Conservation (phyloP, 2,797 vertebrate species). For the Saguinus oedipus region DNA sequence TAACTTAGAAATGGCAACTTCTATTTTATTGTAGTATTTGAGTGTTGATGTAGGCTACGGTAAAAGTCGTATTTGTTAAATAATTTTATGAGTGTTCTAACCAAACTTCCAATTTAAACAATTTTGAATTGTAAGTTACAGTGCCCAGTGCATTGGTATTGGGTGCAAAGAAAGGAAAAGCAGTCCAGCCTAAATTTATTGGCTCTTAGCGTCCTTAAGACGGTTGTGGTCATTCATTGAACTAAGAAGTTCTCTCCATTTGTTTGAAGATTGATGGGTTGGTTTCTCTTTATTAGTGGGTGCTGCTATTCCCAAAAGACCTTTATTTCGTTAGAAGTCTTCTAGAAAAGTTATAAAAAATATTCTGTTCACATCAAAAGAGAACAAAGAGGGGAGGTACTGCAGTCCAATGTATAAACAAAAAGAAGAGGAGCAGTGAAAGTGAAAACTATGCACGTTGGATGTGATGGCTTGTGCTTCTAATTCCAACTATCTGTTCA, state of each 20-base stretch:
- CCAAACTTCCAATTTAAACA: neutral
- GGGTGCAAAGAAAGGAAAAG: constrained; percentile 4
- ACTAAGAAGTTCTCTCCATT: constrained; percentile 30
- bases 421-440: neutral
- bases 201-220: neutral
- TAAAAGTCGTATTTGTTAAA: constrained; percentile 47
- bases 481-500: neutral
- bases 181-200: neutral
- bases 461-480: neutral
- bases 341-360: constrained; percentile 40
- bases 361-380: constrained; percentile 39
- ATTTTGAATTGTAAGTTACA: constrained; percentile 12
- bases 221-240: neutral
- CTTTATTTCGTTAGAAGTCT: constrained; percentile 30
- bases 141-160: neutral
- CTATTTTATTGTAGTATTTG: constrained; percentile 23
- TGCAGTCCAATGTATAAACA: neutral
- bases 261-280: neutral
- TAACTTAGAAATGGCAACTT: neutral
- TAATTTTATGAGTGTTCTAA: constrained; percentile 12
- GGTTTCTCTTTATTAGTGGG: constrained; percentile 17
- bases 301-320: neutral
- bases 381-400: neutral
- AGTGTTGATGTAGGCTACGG: constrained; percentile 36
- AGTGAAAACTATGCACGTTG: neutral